Evolutionary conservation across 2,797 vertebrate species (phyloP), one percentile per base, ranked within the genome.

Genomic region (Falco berigora): DNA sequence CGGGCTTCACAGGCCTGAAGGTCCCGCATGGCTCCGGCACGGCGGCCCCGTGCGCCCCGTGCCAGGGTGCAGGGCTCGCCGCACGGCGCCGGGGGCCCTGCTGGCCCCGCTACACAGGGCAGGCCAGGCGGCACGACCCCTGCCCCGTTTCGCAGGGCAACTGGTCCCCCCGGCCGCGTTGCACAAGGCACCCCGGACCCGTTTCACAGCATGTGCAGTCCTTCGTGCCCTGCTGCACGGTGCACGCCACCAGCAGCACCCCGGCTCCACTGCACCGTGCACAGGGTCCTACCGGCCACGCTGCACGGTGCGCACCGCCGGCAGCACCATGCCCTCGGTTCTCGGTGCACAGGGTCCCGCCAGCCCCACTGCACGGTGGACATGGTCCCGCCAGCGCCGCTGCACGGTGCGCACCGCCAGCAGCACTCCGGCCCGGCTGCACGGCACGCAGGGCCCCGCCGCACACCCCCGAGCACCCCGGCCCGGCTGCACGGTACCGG

Each of bases 31-130:
- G 40, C 40, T 42, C 40, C 20, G 42, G 61, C 11, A 2, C 58
- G 10, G 46, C 38, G 1, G 13, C 24, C 22, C 18, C 75, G 3
- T 30, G 19, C 16, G 13, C 24, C 22, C 18, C 75, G 3, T 30
- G 19, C 16, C n/a, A 62, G 0, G 30, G 46, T 3, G 11, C 6
- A 0, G 16, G 34, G 19, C 9, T 66, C 42, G 42, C 19, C 42
- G 34, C 5, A 38, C 3, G 22, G 24, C 3, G 32, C 32, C 2
- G 1, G 30, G 44, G 14, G 3, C 18, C 32, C n/a, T 24, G 24
- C 5, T 10, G 32, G 4, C 9, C 52, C 11, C 10, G 4, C 5
- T 10, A 10, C 12, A 3, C 0, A 18, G 16, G 5, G 9, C 14
- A 0, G 1, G 42, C 5, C 11, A 10, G 28, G 40, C 12, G n/a